phyloP scores from a whole-genome alignment of 2,797 vertebrate genomes.

The Danio choprae region DNA sequence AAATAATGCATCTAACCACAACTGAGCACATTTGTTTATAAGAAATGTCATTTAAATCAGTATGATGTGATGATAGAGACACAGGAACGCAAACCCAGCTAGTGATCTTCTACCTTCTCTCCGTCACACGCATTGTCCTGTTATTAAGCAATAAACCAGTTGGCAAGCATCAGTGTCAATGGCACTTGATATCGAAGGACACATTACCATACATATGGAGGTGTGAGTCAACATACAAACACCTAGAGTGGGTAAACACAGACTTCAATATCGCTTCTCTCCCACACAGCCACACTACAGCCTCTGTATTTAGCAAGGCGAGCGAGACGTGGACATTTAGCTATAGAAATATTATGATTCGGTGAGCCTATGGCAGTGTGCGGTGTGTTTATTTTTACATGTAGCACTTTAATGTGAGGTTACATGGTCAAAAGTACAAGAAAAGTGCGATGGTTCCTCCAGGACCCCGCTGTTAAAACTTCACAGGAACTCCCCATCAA shows the following conservation, averaged over 20 bases:
- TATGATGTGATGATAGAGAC: not conserved
- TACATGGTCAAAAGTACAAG: slow-evolving; percentile 17
- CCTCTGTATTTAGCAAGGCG: not conserved
- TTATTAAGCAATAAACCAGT: slow-evolving; percentile 19
- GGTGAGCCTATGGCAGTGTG: not conserved
- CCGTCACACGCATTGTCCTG: not conserved
- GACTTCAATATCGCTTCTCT: slow-evolving; percentile 14
- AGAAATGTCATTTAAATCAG: too few relatives aligned
- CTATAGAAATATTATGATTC: not conserved
- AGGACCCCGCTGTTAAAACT: slow-evolving; percentile 30
- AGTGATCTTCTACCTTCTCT: not conserved
- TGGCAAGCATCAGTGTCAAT: slow-evolving; percentile 7
- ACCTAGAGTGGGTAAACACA: slow-evolving; percentile 31
- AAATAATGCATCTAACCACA: not conserved
- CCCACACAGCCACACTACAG: not conserved
- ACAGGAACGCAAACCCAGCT: not conserved
- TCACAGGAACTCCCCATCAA: slow-evolving; percentile 40
- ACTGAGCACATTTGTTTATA: not conserved
- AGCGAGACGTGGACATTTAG: slow-evolving; percentile 2
- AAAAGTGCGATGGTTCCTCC: not conserved
- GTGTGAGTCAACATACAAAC: slow-evolving; percentile 22
- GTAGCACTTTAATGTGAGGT: slow-evolving; percentile 24
- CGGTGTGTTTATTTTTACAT: slow-evolving; percentile 13
- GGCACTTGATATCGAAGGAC: not conserved
- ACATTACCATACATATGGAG: slow-evolving; percentile 31